A percentile compares a stretch with the other conserved stretches of the same genome.
phyloP scores from a whole-genome alignment of 1,140 invertebrate genomes.

The Scaptomyza graminum region DNA sequence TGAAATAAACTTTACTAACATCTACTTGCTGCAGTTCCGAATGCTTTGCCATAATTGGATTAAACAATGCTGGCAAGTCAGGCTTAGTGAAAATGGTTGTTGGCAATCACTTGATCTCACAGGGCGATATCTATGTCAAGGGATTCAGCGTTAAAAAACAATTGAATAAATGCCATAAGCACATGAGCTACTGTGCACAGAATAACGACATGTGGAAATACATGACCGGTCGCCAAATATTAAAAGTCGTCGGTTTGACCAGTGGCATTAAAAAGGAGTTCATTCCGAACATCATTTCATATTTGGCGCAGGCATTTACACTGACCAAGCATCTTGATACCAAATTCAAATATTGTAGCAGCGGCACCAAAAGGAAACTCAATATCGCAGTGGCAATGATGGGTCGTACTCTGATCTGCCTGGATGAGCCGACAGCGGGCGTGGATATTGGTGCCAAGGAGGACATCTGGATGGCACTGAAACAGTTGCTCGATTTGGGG shows the following conservation, averaged over 20 bases:
- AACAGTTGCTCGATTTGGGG: constrained; percentile 42
- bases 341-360: constrained; percentile 86
- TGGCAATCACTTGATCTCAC: constrained; percentile 84
- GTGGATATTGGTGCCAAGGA: constrained; percentile 95
- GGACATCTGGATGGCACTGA: constrained; percentile 91
- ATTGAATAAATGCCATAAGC: not conserved
- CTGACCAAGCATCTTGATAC: constrained; percentile 24
- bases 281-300: constrained; percentile 1
- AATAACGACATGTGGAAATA: constrained; percentile 87
- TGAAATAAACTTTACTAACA: not conserved
- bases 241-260: constrained; percentile 43
- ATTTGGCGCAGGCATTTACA: constrained; percentile 28
- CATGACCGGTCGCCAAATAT: constrained; percentile 59
- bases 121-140: constrained; percentile 49
- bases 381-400: constrained; percentile 93
- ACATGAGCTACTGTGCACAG: constrained; percentile 92
- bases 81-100: constrained; percentile 93
- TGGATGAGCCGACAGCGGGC: constrained; percentile 96
- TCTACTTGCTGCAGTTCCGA: constrained; percentile 83
- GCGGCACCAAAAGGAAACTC: constrained; percentile 93
- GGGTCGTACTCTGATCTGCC: constrained; percentile 89
- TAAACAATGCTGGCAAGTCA: constrained; percentile 94
- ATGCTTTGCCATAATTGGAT: constrained; percentile 92
- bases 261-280: constrained; percentile 17
- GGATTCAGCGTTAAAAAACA: constrained; percentile 32